Evolutionary conservation across 2,113 vertebrate genomes (phyloP), one percentile per base, ranked within the genome.

Genomic region (Sebastes schlegelii): DNA sequence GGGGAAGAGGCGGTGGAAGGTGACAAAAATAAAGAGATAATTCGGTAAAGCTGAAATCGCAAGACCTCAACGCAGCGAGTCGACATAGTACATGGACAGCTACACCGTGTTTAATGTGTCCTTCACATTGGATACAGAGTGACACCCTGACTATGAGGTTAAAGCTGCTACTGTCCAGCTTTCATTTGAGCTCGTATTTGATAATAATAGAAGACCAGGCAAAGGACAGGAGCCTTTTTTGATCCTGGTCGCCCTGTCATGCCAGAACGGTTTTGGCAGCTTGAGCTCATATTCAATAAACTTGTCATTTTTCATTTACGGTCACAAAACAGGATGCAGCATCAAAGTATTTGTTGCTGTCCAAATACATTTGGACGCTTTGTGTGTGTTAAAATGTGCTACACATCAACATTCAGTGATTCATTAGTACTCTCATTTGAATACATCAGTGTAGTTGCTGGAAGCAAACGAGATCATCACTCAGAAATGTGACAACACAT

Each of bases 381-480:
- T 72, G 64, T 72, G 74, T 58, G 80, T 34, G 80, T 60, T 34
- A 82, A 66, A 74, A 82, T 77, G 72, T 68, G 49, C 58, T 7
- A 58, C 52, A 48, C 61, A 70, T 45, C 58, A 49, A 61, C 21
- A 66, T 66, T 51, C 54, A 61, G 66, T 78, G 79, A 84, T 46
- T 85, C 74, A 81, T 76, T 58, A 45, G 74, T 63, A 62, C 43
- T 23, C 46, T 79, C 61, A 51, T 85, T 60, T 76, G 74, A 80
- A 83, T 80, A 8, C 68, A 78, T 74, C 40, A 67, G n/a, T 63
- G 65, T 54, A 11, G 43, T 73, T 68, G 8, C 8, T 48, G 42
- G 66, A 76, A 72, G 26, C 26, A 76, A 81, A 84, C n/a, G 34
- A 77, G 80, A 76, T 77, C 40, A 71, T 64, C 43, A 16, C 52